Percentiles rank a stretch among this genome's conserved stretches.
phyloP scores from a whole-genome alignment of 2,888 invertebrate genomes.

The Seira ritae region DNA sequence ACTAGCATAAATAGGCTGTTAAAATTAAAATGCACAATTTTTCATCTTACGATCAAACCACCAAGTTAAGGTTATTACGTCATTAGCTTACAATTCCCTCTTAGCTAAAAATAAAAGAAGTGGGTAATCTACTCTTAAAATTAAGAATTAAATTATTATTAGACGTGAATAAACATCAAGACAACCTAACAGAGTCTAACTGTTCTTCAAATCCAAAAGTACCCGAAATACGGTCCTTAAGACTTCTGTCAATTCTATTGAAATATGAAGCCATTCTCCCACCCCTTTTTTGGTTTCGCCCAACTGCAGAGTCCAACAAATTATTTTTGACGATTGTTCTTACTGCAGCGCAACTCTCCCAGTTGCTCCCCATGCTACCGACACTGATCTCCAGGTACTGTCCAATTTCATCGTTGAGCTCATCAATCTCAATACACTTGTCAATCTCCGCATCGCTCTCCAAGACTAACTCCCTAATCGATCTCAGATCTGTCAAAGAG shows the following conservation, averaged over 20 bases:
- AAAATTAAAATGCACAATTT: too few species aligned
- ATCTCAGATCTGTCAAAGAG: neutral
- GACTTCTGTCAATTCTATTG: constrained; percentile 61
- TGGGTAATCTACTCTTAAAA: too few species aligned
- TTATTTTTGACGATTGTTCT: constrained; percentile 68
- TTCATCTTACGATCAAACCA: too few species aligned
- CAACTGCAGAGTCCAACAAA: constrained; percentile 44
- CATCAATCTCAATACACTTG: constrained; percentile 28
- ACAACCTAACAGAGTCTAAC: constrained; percentile 32
- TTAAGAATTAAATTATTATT: too few species aligned
- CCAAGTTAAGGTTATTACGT: too few species aligned
- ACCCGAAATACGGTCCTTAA: constrained; percentile 46
- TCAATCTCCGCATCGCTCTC: constrained; percentile 61
- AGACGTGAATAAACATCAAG: constrained; percentile 37
- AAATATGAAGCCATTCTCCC: constrained; percentile 66
- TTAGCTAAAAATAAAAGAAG: too few species aligned
- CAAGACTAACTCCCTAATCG: constrained; percentile 45
- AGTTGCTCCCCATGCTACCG: constrained; percentile 38
- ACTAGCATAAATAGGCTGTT: too few species aligned
- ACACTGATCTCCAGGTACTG: constrained; percentile 57
- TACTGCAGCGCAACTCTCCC: constrained; percentile 60
- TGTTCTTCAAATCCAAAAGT: constrained; percentile 56
- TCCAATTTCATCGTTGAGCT: constrained; percentile 49
- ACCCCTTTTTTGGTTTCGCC: constrained; percentile 58
- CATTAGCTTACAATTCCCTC: too few species aligned